phyloP scores from a whole-genome alignment of 2,113 vertebrate genomes.

The Herpailurus yagouaroundi region DNA sequence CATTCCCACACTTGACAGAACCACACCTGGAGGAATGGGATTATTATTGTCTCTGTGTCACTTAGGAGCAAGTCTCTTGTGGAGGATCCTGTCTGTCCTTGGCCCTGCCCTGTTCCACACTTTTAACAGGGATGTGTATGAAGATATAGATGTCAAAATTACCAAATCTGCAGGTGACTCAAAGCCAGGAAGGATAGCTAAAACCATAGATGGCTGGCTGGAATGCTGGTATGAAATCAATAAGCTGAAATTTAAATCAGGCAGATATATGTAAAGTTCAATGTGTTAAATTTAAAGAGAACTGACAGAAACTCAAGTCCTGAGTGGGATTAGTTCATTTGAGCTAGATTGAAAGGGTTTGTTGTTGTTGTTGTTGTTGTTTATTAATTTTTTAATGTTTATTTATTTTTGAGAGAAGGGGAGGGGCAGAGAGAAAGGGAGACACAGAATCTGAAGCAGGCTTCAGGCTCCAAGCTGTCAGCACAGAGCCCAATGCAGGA shows the following conservation, averaged over 20 bases:
- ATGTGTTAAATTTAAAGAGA: background rate
- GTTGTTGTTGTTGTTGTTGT: too few species aligned
- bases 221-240: slow-evolving; percentile 32
- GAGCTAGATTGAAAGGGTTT: background rate
- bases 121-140: slow-evolving; percentile 5
- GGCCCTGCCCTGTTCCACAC: background rate
- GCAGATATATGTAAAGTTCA: background rate
- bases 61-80: background rate
- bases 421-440: too few species aligned
- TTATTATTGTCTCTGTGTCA: slow-evolving; percentile 24
- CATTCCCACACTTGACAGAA: background rate
- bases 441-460: too few species aligned
- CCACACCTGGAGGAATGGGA: background rate
- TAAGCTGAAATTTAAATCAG: slow-evolving; percentile 35
- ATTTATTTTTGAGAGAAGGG: too few species aligned
- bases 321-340: background rate
- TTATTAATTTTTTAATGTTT: too few species aligned
- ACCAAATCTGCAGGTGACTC: slow-evolving; percentile 33
- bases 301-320: background rate
- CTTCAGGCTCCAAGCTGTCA: too few species aligned
- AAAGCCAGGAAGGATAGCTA: slow-evolving; percentile 15
- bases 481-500: too few species aligned
- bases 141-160: slow-evolving; percentile 47
- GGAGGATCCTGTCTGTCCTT: background rate
- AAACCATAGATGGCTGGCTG: background rate